Conservation (phyloP, 2,797 vertebrate genomes). For the Galaxias olidus region DNA sequence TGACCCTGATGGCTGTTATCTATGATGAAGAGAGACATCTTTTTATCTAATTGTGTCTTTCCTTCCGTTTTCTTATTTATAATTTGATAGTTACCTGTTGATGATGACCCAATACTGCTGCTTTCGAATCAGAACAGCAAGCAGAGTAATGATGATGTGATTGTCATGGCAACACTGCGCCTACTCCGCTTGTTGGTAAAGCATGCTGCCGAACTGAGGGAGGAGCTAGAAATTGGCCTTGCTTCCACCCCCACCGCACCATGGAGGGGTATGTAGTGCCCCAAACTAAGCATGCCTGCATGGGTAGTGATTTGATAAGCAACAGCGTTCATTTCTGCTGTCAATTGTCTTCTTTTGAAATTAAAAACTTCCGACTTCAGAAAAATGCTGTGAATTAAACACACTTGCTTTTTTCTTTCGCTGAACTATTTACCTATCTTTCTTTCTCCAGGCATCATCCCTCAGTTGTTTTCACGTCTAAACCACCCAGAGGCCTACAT, state of each 20-base stretch:
- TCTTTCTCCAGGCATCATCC: constrained; percentile 86
- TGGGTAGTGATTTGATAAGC: too few relatives aligned
- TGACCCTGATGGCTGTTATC: too few relatives aligned
- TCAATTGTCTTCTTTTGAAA: too few relatives aligned
- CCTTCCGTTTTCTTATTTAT: constrained; percentile 5
- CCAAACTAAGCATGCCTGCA: too few relatives aligned
- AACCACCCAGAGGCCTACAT: constrained; percentile 98
- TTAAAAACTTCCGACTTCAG: neutral
- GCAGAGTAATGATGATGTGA: constrained; percentile 95
- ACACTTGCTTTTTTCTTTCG: neutral
- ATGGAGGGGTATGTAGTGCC: constrained; percentile 84
- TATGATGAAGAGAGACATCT: too few relatives aligned
- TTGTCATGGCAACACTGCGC: constrained; percentile 96
- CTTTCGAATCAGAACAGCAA: constrained; percentile 80
- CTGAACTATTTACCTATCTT: neutral
- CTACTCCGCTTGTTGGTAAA: constrained; percentile 92
- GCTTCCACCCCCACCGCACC: constrained; percentile 96
- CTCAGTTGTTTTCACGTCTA: constrained; percentile 96
- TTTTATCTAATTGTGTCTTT: neutral
- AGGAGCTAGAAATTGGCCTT: constrained; percentile 91
- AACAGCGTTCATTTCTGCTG: too few relatives aligned
- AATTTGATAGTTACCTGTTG: constrained; percentile 78
- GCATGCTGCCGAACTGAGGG: constrained; percentile 93
- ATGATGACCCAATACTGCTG: constrained; percentile 89
- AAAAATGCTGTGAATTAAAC: too few relatives aligned